Conservation (phyloP, 2,113 vertebrate species). For the Heteronetta atricapilla region DNA sequence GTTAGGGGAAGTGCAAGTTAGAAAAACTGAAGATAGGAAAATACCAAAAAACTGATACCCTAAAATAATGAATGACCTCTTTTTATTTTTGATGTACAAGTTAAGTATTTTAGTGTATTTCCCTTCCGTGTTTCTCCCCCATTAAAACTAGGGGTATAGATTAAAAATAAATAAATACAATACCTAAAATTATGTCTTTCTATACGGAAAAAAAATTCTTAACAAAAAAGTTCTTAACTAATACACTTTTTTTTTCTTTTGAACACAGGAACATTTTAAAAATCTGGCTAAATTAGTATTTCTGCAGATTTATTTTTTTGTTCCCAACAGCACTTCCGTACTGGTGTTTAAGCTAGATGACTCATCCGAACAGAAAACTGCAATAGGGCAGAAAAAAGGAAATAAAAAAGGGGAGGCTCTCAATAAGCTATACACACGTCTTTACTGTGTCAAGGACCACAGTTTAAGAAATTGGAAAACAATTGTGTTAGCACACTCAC, state of each 20-base stretch:
- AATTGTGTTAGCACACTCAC: not conserved
- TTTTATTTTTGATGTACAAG: not conserved
- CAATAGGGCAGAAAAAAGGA: not conserved
- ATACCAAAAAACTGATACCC: not conserved
- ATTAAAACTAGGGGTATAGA: not conserved
- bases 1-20: not conserved
- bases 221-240: not conserved
- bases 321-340: not conserved
- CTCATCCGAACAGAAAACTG: not conserved
- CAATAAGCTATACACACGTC: not conserved
- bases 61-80: not conserved
- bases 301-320: not conserved
- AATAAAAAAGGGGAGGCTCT: not conserved
- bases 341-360: not conserved
- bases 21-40: not conserved
- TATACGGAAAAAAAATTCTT: not conserved
- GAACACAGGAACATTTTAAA: not conserved
- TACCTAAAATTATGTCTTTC: not conserved
- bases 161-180: not conserved
- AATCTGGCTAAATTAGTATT: not conserved
- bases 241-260: not conserved
- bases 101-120: not conserved
- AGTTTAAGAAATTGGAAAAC: not conserved
- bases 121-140: not conserved
- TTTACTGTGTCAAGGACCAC: not conserved